Conservation (phyloP, 2,888 invertebrate species). For the Nymphalis urticae region DNA sequence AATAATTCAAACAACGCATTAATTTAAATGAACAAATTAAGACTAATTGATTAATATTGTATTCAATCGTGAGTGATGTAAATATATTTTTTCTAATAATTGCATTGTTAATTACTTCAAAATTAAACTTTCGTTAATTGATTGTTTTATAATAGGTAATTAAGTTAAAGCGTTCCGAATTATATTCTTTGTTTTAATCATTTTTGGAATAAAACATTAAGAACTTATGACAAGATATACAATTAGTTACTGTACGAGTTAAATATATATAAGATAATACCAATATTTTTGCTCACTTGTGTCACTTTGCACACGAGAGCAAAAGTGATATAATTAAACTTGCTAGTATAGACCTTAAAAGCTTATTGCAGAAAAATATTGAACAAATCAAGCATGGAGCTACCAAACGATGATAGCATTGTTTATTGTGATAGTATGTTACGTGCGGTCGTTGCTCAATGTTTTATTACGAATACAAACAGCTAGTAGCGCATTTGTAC, state of each 20-base stretch:
- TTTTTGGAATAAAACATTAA: not conserved
- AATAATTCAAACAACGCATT: too few species aligned
- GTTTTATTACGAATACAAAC: slow-evolving; percentile 57
- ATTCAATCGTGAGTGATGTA: too few species aligned
- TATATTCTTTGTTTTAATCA: not conserved
- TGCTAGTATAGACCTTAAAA: not conserved
- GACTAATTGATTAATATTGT: too few species aligned
- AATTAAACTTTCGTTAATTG: too few species aligned
- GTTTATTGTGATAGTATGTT: too few species aligned
- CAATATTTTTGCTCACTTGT: not conserved
- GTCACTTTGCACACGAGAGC: too few species aligned
- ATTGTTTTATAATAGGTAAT: not conserved
- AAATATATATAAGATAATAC: not conserved
- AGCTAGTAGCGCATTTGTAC: slow-evolving; percentile 62
- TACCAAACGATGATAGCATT: slow-evolving; percentile 15
- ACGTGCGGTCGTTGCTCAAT: slow-evolving; percentile 57
- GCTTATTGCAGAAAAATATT: slow-evolving; percentile 2
- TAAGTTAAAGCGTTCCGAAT: not conserved
- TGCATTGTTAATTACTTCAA: too few species aligned
- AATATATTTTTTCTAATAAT: not conserved
- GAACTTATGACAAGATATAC: not conserved
- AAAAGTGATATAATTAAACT: not conserved
- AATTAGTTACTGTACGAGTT: not conserved
- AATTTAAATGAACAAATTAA: too few species aligned
- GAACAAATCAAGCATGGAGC: slow-evolving; percentile 16